phyloP scores from a whole-genome alignment of 1,140 invertebrate species.

The Pseudomyrmex pallidus region DNA sequence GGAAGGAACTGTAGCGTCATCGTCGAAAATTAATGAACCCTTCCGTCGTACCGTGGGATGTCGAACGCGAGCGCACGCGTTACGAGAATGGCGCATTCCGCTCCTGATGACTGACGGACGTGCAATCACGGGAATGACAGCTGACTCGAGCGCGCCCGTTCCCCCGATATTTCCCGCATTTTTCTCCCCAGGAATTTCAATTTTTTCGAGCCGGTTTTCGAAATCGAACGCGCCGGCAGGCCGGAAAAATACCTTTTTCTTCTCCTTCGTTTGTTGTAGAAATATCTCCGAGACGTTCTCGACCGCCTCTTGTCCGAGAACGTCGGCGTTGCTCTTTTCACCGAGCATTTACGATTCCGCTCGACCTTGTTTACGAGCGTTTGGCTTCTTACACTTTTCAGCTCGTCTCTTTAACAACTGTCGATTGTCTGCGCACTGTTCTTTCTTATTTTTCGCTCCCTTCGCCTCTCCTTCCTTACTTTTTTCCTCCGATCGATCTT shows the following conservation, averaged over 20 bases:
- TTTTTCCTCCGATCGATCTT: conserved; percentile 18
- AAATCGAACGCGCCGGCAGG: conserved; percentile 53
- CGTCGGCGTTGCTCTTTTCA: conserved; percentile 41
- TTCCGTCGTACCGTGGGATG: conserved; percentile 47
- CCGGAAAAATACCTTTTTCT: background rate
- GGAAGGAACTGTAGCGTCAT: conserved; percentile 49
- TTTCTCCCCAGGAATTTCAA: conserved; percentile 74
- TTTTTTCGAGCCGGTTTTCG: conserved; percentile 61
- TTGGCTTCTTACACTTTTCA: conserved; percentile 74
- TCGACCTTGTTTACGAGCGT: conserved; percentile 80
- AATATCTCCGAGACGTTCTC: conserved; percentile 58
- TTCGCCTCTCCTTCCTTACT: conserved; percentile 4
- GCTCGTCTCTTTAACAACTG: conserved; percentile 71
- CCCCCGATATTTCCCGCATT: conserved; percentile 60
- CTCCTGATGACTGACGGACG: conserved; percentile 68
- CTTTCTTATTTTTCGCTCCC: background rate
- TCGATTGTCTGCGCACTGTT: conserved; percentile 59
- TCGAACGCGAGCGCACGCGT: conserved; percentile 47
- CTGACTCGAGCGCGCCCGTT: conserved; percentile 53
- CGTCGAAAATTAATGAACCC: conserved; percentile 71
- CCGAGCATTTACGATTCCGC: conserved; percentile 76
- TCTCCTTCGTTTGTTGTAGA: background rate
- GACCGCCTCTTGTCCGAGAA: background rate
- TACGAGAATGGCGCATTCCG: conserved; percentile 72
- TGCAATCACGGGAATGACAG: conserved; percentile 74